phyloP scores from a whole-genome alignment of 1,140 invertebrate genomes.

The Drosophila takahashii region DNA sequence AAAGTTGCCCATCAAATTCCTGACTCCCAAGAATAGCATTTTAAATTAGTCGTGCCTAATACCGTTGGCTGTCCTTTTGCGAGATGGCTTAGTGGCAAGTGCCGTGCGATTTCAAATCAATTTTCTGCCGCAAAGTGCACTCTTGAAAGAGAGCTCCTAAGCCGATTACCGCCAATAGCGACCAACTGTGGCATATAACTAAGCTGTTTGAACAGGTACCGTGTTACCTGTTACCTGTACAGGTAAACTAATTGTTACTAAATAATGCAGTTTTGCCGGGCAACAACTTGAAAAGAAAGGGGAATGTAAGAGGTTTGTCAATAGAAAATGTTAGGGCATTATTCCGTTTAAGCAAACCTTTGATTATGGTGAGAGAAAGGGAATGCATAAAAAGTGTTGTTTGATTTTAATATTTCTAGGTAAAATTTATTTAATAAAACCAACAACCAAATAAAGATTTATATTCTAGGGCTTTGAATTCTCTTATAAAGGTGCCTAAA shows the following conservation, averaged over 20 bases:
- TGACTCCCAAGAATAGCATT: constrained; percentile 2
- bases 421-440: too few species aligned
- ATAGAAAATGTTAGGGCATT: neutral
- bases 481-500: too few species aligned
- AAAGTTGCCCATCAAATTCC: constrained; percentile 1
- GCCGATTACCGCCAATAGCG: constrained; percentile 42
- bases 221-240: neutral
- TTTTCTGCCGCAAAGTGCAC: constrained; percentile 56
- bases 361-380: too few species aligned
- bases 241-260: constrained; percentile 16
- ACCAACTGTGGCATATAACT: constrained; percentile 4
- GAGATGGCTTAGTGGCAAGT: constrained; percentile 36
- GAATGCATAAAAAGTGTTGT: too few species aligned
- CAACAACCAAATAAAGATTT: too few species aligned
- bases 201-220: constrained; percentile 11
- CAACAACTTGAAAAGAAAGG: neutral
- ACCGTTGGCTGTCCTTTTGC: constrained; percentile 13
- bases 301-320: neutral
- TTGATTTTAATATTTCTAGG: too few species aligned
- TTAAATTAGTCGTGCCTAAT: constrained; percentile 37
- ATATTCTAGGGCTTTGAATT: too few species aligned
- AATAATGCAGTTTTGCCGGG: constrained; percentile 8
- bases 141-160: constrained; percentile 44
- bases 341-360: neutral
- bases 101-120: constrained; percentile 33